Conservation (phyloP, 1,140 invertebrate genomes). For the Drosophila pallidifrons region DNA sequence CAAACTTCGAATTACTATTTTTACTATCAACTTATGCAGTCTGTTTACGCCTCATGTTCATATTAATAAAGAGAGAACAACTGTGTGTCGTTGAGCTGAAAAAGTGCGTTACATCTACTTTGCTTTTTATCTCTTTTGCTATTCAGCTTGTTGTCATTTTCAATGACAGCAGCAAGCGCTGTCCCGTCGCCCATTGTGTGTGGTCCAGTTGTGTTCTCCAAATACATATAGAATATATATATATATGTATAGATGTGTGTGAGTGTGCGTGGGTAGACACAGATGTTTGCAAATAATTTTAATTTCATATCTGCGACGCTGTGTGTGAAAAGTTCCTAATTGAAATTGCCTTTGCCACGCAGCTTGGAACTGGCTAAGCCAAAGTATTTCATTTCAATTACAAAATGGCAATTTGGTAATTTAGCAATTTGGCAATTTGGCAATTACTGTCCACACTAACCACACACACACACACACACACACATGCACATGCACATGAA, state of each 20-base stretch:
- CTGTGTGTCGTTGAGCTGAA: neutral
- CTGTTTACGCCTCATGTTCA: no score
- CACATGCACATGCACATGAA: no score
- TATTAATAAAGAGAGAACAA: neutral
- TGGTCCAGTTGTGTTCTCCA: slow-evolving; percentile 15
- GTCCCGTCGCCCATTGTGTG: slow-evolving; percentile 40
- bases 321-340: slow-evolving; percentile 70
- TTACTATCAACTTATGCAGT: no score
- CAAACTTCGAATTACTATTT: no score
- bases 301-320: slow-evolving; percentile 71
- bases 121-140: slow-evolving; percentile 41
- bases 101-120: neutral
- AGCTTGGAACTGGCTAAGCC: slow-evolving; percentile 21
- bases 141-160: slow-evolving; percentile 67
- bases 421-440: slow-evolving; percentile 32
- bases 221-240: slow-evolving; percentile 4
- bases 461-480: neutral
- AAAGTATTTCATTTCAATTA: slow-evolving; percentile 79
- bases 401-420: slow-evolving; percentile 47
- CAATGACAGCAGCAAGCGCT: slow-evolving; percentile 63
- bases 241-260: slow-evolving; percentile 23
- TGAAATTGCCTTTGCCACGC: slow-evolving; percentile 56
- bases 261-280: slow-evolving; percentile 37
- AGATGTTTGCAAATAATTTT: slow-evolving; percentile 77
- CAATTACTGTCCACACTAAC: slow-evolving; percentile 27